These are phyloP conservation scores for Ganaspis brasiliensis DNA, from an alignment of 2,888 invertebrate genomes.

Conservation along the genomic window DNA sequence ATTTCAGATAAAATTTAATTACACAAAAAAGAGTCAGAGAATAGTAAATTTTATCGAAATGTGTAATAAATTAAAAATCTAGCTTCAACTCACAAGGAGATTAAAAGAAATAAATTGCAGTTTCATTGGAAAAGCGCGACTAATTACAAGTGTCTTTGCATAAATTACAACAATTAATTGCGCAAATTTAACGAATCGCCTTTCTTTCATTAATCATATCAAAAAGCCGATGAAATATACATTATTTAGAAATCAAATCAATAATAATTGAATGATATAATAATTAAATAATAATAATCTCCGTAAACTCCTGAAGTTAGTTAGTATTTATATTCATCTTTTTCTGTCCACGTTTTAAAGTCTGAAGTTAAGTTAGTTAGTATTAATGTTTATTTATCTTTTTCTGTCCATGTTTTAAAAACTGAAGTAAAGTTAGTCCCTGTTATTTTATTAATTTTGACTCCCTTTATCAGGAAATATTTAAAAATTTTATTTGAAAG, in stretches of 20 bases:
- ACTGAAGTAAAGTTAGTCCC: too few species aligned
- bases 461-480: too few species aligned
- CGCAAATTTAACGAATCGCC: conserved; percentile 14
- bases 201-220: conserved; percentile 19
- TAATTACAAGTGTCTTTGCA: conserved; percentile 36
- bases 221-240: conserved; percentile 23
- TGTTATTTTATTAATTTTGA: too few species aligned
- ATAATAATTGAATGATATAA: not conserved
- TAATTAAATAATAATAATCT: too few species aligned
- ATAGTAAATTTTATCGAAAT: not conserved
- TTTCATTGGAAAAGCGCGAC: conserved; percentile 16
- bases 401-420: too few species aligned
- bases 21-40: not conserved
- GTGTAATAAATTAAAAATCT: not conserved
- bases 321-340: too few species aligned
- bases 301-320: too few species aligned
- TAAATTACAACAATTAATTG: conserved; percentile 35
- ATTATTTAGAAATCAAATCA: conserved; percentile 12
- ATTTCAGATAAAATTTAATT: conserved; percentile 7
- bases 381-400: too few species aligned
- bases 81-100: not conserved
- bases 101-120: not conserved
- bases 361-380: too few species aligned
- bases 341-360: too few species aligned
- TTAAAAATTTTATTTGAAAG: not conserved